Base-by-base conservation (phyloP, 2,113 vertebrate genomes). In the Salvelinus namaycush region DNA sequence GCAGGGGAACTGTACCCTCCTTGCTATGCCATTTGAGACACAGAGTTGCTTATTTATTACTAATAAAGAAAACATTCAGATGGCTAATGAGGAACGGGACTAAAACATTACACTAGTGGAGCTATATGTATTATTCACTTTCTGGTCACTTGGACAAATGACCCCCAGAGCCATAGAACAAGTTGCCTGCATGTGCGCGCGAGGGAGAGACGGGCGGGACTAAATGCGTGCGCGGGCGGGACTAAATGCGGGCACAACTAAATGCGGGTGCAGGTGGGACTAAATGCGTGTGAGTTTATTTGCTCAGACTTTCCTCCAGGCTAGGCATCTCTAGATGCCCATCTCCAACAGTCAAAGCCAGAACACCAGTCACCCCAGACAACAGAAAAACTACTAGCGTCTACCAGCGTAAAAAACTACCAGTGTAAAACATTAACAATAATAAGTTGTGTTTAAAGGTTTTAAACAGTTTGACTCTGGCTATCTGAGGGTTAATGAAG, bases 351-450 rank as follows among this genome's bases (percentile, higher is more conserved):
- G 49, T 74, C 64, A 81, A 75, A 73, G 81, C 81, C 86, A 88
- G 87, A 86, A 85, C 87, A 87, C 82, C 81, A 67, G 57, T 73
- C 57, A 80, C 69, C 84, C 70, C 74, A 79, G n/a, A 44, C 29
- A 69, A 14, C 31, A 57, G 1, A 5, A 44, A 44, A 44, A 12
- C 39, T 44, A 44, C 9, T 12, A 44, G 39, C 39, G 9, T 44
- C 39, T 44, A 44, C 2, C 16, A 18, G 51, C 51, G 16, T 54
- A 54, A 13, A 49, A 49, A 27, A 27, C 39, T 44, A 44, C 9
- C 16, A 18, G 51, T 16, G 16, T 54, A 54, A 18, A 54, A 54
- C 16, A 54, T 16, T 54, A 54, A 54, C 14, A 54, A 54, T 75
- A 74, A 68, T 7, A 29, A 4, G 12, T 51, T 67, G 39, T 11